Evolutionary conservation across 2,113 vertebrate genomes (phyloP), one percentile per base, ranked within the genome.

Genomic region (Dinomys branickii): DNA sequence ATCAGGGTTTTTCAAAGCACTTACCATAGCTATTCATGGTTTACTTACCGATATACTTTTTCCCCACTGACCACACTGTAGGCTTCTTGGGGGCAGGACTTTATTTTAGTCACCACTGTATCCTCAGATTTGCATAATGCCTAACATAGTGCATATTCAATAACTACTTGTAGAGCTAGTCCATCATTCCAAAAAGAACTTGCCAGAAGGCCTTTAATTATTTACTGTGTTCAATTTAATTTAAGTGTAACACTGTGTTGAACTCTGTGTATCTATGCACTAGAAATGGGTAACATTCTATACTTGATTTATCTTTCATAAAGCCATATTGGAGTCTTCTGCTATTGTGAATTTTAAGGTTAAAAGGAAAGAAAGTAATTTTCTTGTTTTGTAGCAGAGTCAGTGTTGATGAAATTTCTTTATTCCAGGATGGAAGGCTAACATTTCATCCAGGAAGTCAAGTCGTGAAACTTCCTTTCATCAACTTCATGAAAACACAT

Each of bases 341-440:
- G 54, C 77, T 90, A 50, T 82, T 93, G 14, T 81, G 35, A 92
- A 94, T 92, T 77, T 83, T 94, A 50, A 78, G 52, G 52, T 94
- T 88, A 94, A 91, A 81, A 90, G 81, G 19, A 91, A 94, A 87
- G 59, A 63, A 93, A 91, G 52, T 56, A 24, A 33, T 50, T 85
- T 93, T 69, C 77, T 96, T 94, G 33, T 93, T 88, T 65, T 56
- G 50, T 35, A 26, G 85, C 71, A 0, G 14, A 80, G 69, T 91
- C 63, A 80, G 0, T 88, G 22, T 85, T 97, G 59, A 75, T 88
- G 85, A 97, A 30, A 52, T 97, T 47, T 97, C 4, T 97, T 88
- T 97, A 52, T 94, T 99, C 14, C 94, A 99, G 99, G 99, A 99
- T 98, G 99, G 99, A n/a, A 98, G 99, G 56, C 95, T 99, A 98